These are phyloP conservation scores for Trichacis sp. DNA, from an alignment of 2,888 invertebrate genomes.

Conservation along the genomic window DNA sequence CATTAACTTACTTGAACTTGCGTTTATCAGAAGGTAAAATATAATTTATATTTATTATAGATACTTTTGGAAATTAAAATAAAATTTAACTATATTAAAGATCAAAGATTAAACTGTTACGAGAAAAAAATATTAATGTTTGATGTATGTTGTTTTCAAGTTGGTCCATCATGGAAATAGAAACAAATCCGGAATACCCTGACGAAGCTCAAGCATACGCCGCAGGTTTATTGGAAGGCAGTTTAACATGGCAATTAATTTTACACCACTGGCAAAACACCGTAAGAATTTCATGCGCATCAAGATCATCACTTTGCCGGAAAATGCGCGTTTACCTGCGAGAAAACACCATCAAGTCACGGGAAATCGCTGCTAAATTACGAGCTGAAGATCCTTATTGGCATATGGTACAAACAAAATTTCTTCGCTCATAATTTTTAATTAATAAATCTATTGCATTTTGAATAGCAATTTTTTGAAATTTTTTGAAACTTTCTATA, in stretches of 20 bases:
- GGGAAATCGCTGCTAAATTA: conserved; percentile 71
- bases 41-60: too few species aligned
- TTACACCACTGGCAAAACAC: conserved; percentile 85
- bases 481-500: too few species aligned
- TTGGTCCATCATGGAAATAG: conserved; percentile 85
- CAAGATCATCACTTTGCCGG: conserved; percentile 70
- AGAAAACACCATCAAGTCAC: conserved; percentile 75
- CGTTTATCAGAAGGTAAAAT: not conserved
- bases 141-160: conserved; percentile 59
- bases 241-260: conserved; percentile 84
- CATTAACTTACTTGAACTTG: not conserved
- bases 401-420: conserved; percentile 78
- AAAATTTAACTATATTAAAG: too few species aligned
- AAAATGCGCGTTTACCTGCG: conserved; percentile 76
- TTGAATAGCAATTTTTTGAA: too few species aligned
- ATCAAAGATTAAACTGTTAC: too few species aligned
- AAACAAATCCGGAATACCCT: conserved; percentile 79
- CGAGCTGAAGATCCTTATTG: conserved; percentile 78
- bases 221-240: conserved; percentile 88
- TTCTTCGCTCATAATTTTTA: not conserved
- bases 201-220: conserved; percentile 88
- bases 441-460: too few species aligned
- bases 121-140: too few species aligned
- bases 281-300: conserved; percentile 66
- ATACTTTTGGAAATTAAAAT: too few species aligned